A percentile compares a stretch with the other conserved stretches of the same genome.
Evolutionary conservation across 2,888 invertebrate genomes (phyloP).

Genomic region (Saturnia japonica): DNA sequence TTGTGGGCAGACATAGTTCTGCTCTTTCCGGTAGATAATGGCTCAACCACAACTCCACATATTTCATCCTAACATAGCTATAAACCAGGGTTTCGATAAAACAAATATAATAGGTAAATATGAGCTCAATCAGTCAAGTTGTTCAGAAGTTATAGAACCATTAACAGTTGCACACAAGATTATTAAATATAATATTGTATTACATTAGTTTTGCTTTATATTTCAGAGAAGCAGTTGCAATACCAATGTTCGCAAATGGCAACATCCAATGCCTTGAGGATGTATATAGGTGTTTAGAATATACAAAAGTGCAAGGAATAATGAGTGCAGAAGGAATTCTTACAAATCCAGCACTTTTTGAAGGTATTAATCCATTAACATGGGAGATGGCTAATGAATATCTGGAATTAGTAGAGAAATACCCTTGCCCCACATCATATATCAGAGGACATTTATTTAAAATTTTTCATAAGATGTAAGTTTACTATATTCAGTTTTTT

Average conservation of each 20-base stretch:
- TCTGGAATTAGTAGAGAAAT: conserved; percentile 88
- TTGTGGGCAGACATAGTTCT: no score
- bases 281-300: conserved; percentile 90
- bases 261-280: conserved; percentile 97
- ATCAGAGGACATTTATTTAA: conserved; percentile 98
- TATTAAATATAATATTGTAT: not conserved
- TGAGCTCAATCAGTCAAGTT: no score
- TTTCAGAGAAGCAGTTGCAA: conserved; percentile 89
- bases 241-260: conserved; percentile 98
- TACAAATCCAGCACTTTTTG: conserved; percentile 98
- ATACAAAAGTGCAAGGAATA: conserved; percentile 92
- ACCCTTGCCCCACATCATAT: conserved; percentile 94
- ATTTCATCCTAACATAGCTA: no score
- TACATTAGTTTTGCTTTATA: conserved; percentile 25
- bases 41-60: no score
- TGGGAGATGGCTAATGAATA: conserved; percentile 96
- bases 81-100: no score
- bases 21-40: no score
- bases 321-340: conserved; percentile 98
- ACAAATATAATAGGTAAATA: no score
- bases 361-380: conserved; percentile 87
- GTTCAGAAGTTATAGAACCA: no score
- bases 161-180: no score
- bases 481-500: conserved; percentile 19
- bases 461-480: conserved; percentile 95